These are phyloP conservation scores for Philotrypesis tridentata DNA, from an alignment of 1,140 invertebrate species.

Conservation along the genomic window DNA sequence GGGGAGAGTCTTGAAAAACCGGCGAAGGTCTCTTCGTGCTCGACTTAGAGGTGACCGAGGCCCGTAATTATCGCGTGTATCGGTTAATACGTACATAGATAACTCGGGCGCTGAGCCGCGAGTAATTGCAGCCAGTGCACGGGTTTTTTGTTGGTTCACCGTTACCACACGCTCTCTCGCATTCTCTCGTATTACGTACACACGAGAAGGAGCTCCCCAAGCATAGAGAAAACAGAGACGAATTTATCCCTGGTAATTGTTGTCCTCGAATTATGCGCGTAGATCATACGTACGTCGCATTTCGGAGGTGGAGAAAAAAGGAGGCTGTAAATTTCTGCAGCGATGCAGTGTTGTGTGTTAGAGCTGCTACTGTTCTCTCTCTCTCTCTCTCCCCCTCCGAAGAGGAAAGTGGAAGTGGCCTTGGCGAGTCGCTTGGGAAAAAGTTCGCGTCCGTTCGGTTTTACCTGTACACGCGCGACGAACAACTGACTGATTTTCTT, in stretches of 20 bases:
- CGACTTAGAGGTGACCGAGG: conserved; percentile 7
- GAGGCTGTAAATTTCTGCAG: conserved; percentile 25
- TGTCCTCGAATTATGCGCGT: neutral
- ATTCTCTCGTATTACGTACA: neutral
- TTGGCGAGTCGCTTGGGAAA: neutral
- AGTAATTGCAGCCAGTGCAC: neutral
- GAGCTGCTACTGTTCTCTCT: neutral
- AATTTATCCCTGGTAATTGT: conserved; percentile 26
- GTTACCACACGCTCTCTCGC: neutral
- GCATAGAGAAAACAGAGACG: neutral
- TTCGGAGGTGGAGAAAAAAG: neutral
- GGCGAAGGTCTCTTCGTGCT: neutral
- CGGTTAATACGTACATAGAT: conserved; percentile 4
- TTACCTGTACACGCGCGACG: neutral
- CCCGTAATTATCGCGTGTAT: conserved; percentile 25
- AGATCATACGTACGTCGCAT: no score
- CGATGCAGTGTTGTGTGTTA: neutral
- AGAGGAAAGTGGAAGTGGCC: conserved; percentile 1
- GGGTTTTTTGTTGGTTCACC: conserved; percentile 24
- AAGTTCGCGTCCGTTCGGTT: neutral
- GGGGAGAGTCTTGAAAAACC: neutral
- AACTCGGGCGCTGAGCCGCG: neutral
- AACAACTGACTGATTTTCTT: neutral
- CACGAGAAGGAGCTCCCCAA: neutral
- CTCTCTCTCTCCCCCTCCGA: no score